These are phyloP conservation scores for Doryteuthis pealeii DNA, from an alignment of 1,140 invertebrate genomes.

Conservation along the genomic window DNA sequence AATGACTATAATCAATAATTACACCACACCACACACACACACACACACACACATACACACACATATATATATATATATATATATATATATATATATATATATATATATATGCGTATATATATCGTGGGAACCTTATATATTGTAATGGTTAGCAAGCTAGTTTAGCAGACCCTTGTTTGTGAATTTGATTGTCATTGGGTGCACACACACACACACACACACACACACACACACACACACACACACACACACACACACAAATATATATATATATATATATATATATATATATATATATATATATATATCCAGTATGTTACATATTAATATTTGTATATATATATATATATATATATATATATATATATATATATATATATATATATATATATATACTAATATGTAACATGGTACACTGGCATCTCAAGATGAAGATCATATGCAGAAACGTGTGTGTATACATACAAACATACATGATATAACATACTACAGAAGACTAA, in stretches of 20 bases:
- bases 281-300: neutral
- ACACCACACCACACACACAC: too few relatives aligned
- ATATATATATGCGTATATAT: slow-evolving; percentile 8
- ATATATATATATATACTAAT: slow-evolving; percentile 13
- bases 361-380: slow-evolving; percentile 14
- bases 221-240: neutral
- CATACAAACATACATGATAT: neutral
- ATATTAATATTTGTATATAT: neutral
- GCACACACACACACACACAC: neutral
- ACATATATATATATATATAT: slow-evolving; percentile 3
- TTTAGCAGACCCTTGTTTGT: too few relatives aligned
- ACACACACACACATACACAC: slow-evolving; percentile 17
- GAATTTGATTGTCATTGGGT: too few relatives aligned
- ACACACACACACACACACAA: slow-evolving; percentile 12
- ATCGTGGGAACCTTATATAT: too few relatives aligned
- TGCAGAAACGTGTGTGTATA: neutral
- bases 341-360: neutral
- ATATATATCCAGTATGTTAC: neutral
- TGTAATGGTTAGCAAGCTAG: too few relatives aligned
- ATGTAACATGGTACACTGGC: neutral
- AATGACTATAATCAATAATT: too few relatives aligned
- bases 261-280: slow-evolving; percentile 8
- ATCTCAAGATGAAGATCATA: neutral
- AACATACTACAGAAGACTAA: neutral
- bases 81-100: slow-evolving; percentile 5